Percentiles rank a stretch among this genome's conserved stretches.
phyloP scores from a whole-genome alignment of 2,888 invertebrate species.

The Meghimatium bilineatum region DNA sequence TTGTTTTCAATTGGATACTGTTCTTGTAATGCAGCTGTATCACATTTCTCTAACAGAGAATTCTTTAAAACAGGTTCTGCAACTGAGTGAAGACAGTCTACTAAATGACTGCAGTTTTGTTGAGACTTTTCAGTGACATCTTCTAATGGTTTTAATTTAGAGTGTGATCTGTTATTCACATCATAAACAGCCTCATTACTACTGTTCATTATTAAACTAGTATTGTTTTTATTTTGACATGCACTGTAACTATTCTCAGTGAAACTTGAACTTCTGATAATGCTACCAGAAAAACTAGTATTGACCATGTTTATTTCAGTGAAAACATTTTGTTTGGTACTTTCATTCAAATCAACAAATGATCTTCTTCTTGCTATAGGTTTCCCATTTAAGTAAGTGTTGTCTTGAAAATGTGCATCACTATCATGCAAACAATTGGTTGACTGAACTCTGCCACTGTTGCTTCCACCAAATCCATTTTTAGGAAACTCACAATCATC shows the following conservation, averaged over 20 bases:
- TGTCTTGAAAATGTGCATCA: not conserved
- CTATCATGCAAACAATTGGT: not conserved
- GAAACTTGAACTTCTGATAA: conserved; percentile 17
- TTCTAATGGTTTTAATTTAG: not conserved
- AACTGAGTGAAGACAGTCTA: not conserved
- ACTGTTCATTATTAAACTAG: not conserved
- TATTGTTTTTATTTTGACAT: not conserved
- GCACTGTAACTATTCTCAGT: not conserved
- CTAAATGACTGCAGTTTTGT: not conserved
- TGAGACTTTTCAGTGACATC: not conserved
- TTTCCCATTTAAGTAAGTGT: not conserved
- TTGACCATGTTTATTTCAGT: not conserved
- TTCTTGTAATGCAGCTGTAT: not conserved
- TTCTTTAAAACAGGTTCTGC: not conserved
- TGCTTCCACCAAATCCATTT: not conserved
- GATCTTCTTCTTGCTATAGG: conserved; percentile 29
- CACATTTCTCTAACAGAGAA: not conserved
- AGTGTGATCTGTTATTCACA: not conserved
- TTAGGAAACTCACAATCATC: conserved; percentile 47
- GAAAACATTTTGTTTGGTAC: not conserved
- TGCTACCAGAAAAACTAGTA: conserved; percentile 7
- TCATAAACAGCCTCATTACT: not conserved
- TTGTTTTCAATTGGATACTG: not conserved
- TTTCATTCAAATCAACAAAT: conserved; percentile 21
- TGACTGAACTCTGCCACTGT: not conserved